Evolutionary conservation across 2,797 vertebrate genomes (phyloP).

Genomic region (Acipenser transmontanus): DNA sequence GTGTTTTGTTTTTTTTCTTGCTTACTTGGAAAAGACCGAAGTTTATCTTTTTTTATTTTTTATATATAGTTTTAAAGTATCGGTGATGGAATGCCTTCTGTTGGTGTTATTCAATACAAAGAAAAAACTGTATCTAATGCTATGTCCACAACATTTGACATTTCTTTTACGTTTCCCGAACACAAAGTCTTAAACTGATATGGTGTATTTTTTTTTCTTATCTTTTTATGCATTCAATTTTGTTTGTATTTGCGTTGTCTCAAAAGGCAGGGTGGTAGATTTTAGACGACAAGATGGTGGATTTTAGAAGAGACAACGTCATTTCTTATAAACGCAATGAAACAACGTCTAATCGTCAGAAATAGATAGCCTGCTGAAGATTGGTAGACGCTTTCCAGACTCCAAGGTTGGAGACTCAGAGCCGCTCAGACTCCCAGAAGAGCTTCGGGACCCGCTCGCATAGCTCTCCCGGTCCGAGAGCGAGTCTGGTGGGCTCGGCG

Average conservation of each 20-base stretch:
- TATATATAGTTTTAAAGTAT: constrained; percentile 36
- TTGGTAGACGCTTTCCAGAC: constrained; percentile 84
- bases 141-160: constrained; percentile 43
- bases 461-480: constrained; percentile 94
- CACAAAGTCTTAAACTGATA: constrained; percentile 20
- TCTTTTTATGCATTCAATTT: too few species aligned
- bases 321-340: too few species aligned
- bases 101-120: constrained; percentile 52
- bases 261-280: too few species aligned
- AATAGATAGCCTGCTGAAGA: constrained; percentile 97
- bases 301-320: too few species aligned
- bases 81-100: constrained; percentile 74
- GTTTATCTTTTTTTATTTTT: too few species aligned
- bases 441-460: constrained; percentile 87
- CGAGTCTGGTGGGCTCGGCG: constrained; percentile 86
- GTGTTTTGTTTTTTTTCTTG: too few species aligned
- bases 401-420: constrained; percentile 92
- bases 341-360: constrained; percentile 73
- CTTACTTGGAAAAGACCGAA: too few species aligned
- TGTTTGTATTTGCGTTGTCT: too few species aligned
- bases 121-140: constrained; percentile 49
- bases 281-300: too few species aligned
- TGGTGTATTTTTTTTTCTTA: not conserved
- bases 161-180: too few species aligned
- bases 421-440: constrained; percentile 88